Evolutionary conservation across 2,888 invertebrate genomes (phyloP), one percentile per base, ranked within the genome.

Genomic region (Coecobrya sp.): DNA sequence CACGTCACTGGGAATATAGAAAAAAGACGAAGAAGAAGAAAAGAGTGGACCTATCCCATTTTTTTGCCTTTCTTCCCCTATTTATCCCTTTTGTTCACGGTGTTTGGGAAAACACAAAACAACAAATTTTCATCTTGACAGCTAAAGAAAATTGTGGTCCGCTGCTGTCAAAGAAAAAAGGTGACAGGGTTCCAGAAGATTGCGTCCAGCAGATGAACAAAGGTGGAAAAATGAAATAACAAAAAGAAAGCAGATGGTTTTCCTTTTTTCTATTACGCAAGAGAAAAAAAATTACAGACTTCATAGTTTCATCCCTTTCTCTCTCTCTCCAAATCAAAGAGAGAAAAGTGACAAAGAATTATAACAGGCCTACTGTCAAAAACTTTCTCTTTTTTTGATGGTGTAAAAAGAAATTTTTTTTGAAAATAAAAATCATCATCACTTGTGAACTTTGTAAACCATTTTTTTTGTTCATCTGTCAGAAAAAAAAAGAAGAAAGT

Each of bases 251-350:
- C 25, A 25, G 59, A 90, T 86, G 36, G 70, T 30, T 70, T 30
- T 68, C n/a, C 27, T 55, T 52, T 65, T 59, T 52, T 81, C 27
- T 84, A 84, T 84, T 62, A 84, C 73, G 84, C 62, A 84, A 87
- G 76, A 87, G 65, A 92, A 87, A 81, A 87, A 62, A 92, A 87
- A 81, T 92, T 92, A 84, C 89, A 59, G 13, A 27, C 85, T 85
- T 52, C 86, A 68, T 79, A 2, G 3, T 7, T 86, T 91, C 86
- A 91, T 86, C 45, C 22, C 55, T 70, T 68, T 76, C n/a, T n/a
- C n/a, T n/a, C n/a, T n/a, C n/a, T 79, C 42, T 19, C 13, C 27
- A 76, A 79, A 70, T 42, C 42, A 76, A 84, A 42, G 65, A 84
- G 22, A 68, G 59, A 73, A 65, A 68, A 68, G 65, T 30, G 30